Conservation (phyloP, 2,888 invertebrate genomes). For the Sturmia bella region DNA sequence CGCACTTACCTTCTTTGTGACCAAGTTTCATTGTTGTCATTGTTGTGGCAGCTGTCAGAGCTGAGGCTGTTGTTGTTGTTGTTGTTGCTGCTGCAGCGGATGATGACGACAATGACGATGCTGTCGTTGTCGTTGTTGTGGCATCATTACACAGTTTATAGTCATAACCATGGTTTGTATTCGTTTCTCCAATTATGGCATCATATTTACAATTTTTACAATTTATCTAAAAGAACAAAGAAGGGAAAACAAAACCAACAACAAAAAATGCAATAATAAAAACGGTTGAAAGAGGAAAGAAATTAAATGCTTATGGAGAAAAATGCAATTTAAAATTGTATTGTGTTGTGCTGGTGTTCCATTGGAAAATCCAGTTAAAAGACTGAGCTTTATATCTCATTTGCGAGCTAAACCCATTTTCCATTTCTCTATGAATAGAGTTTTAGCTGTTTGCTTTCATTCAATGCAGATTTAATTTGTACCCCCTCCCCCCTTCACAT, state of each 20-base stretch:
- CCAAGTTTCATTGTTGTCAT: conserved; percentile 59
- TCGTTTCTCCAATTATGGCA: conserved; percentile 78
- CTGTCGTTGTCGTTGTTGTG: conserved; percentile 66
- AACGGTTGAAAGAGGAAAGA: background rate
- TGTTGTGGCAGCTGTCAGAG: conserved; percentile 23
- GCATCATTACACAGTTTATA: conserved; percentile 70
- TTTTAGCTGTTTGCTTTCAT: conserved; percentile 31
- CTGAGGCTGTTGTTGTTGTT: background rate
- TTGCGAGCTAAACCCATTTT: conserved; percentile 44
- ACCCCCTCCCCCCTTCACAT: background rate
- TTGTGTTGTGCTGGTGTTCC: conserved; percentile 51
- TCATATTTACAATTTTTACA: conserved; percentile 81
- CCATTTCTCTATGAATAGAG: conserved; percentile 4
- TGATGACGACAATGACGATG: background rate
- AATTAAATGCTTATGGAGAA: conserved; percentile 24
- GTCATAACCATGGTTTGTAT: conserved; percentile 77
- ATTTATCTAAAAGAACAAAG: conserved; percentile 75
- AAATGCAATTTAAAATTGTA: conserved; percentile 60
- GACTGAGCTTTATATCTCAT: conserved; percentile 49
- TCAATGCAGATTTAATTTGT: conserved; percentile 28
- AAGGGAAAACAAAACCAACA: background rate
- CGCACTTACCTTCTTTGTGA: conserved; percentile 65
- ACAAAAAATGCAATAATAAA: background rate
- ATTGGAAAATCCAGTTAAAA: conserved; percentile 55
- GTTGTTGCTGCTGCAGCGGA: background rate